Evolutionary conservation across 2,113 vertebrate species (phyloP).

Genomic region (Misgurnus mizolepis): DNA sequence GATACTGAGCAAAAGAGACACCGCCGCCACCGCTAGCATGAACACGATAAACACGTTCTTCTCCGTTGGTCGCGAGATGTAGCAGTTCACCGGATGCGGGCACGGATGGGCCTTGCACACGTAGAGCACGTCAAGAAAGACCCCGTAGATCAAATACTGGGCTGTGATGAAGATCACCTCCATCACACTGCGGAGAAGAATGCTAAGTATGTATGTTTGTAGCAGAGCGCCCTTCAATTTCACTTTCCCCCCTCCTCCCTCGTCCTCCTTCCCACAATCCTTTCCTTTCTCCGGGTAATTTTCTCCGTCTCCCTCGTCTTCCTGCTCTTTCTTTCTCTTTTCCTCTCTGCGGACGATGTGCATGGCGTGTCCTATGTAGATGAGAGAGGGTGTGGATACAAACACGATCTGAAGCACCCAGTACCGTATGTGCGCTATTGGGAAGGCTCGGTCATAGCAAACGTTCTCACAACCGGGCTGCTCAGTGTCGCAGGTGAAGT

Average conservation of each 20-base stretch:
- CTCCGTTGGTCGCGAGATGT: constrained; percentile 92
- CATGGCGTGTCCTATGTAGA: constrained; percentile 95
- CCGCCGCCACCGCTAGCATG: constrained; percentile 87
- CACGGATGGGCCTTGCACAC: constrained; percentile 87
- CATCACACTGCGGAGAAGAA: constrained; percentile 87
- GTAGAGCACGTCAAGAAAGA: constrained; percentile 88
- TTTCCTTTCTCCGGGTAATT: constrained; percentile 60
- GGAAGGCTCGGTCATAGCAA: constrained; percentile 94
- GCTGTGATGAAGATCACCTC: constrained; percentile 92
- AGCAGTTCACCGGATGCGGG: constrained; percentile 92
- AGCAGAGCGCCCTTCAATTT: constrained; percentile 85
- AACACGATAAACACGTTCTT: constrained; percentile 98
- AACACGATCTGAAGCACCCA: constrained; percentile 99
- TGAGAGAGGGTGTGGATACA: constrained; percentile 91
- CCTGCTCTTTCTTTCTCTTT: constrained; percentile 78
- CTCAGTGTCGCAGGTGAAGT: constrained; percentile 89
- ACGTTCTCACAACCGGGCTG: constrained; percentile 95
- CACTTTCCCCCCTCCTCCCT: constrained; percentile 66
- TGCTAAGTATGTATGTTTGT: constrained; percentile 89
- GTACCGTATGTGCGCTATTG: constrained; percentile 94
- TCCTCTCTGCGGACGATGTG: constrained; percentile 89
- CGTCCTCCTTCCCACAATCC: constrained; percentile 65
- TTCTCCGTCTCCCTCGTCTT: constrained; percentile 44
- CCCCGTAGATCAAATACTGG: constrained; percentile 90
- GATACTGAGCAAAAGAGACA: constrained; percentile 88